phyloP scores from a whole-genome alignment of 2,888 invertebrate genomes.

The Scaptomyza caliginosa region DNA sequence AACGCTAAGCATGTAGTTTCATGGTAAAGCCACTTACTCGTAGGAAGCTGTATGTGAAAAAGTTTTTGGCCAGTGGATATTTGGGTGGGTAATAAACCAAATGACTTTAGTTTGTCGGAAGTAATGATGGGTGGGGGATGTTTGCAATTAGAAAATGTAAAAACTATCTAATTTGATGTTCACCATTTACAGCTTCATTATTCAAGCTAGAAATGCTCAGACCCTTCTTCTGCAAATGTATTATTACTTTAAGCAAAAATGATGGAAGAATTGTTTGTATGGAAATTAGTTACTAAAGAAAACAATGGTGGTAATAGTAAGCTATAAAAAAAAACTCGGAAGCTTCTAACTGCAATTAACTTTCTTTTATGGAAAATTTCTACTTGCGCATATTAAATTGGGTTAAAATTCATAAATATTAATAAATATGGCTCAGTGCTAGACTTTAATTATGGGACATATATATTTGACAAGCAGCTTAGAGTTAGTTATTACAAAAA shows the following conservation, averaged over 20 bases:
- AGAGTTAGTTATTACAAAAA: conserved; percentile 31
- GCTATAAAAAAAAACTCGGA: background rate
- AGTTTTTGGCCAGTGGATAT: conserved; percentile 28
- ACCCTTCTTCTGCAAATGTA: background rate
- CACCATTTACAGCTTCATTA: background rate
- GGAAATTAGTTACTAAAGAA: background rate
- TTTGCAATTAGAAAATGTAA: conserved; percentile 13
- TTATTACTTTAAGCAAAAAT: conserved; percentile 4
- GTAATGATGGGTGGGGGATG: conserved; percentile 28
- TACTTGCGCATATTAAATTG: background rate
- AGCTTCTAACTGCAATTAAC: background rate
- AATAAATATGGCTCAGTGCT: background rate
- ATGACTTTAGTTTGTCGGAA: conserved; percentile 46
- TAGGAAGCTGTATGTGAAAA: conserved; percentile 46
- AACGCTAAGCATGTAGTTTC: too few relatives aligned
- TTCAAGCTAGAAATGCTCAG: too few relatives aligned
- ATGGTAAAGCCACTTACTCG: too few relatives aligned
- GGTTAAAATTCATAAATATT: background rate
- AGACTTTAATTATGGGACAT: conserved; percentile 7
- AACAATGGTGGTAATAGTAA: conserved; percentile 10
- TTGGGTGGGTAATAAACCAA: conserved; percentile 30
- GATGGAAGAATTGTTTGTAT: conserved; percentile 9
- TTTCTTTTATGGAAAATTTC: conserved; percentile 2
- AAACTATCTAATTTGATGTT: background rate
- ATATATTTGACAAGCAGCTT: conserved; percentile 14